Base-by-base conservation (phyloP, 2,797 vertebrate species). In the Acipenser ruthenus region DNA sequence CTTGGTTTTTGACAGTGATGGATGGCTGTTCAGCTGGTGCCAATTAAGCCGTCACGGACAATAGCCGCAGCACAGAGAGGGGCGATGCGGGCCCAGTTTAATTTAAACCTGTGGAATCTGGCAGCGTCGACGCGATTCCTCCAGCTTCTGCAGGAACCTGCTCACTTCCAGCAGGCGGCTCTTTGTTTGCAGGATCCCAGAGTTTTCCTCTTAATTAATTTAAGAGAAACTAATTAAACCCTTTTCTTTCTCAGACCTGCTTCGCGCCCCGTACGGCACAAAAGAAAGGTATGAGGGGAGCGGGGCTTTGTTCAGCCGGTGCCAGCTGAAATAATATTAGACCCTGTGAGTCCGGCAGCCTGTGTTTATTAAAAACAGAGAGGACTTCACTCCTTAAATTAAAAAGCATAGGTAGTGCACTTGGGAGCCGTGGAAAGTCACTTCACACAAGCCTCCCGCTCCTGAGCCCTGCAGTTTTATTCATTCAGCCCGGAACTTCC, bases 151-250 rank as follows among this genome's bases (percentile, higher is more conserved):
- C 83, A 73, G 82, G 80, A 74, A 82, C 80, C 86, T 82, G 83
- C 76, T 80, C 82, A 86, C 85, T 84, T 89, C 60, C 60, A 62
- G 60, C 60, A n/a, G 18, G 18, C 47, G 4, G 6, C 8, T n/a
- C 60, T 62, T 62, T 62, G 60, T 62, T 62, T 62, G 60, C 47
- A 12, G 18, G 60, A 62, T 62, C 60, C 60, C 60, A 62, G 60
- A 62, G 73, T 86, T 90, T 87, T 81, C 80, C 74, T 78, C 77
- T 79, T 87, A 86, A 90, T 90, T 88, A 89, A 89, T 89, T 90
- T 87, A 84, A 84, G 83, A 84, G 80, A 90, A 90, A 87, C 82
- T 90, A 89, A 91, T 91, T 87, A 91, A 89, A 87, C 77, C 84
- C 84, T 83, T 37, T 82, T 81, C 82, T 84, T 86, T 84, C 73